Conservation (phyloP, 2,888 invertebrate species). For the Ophioninae sp. region DNA sequence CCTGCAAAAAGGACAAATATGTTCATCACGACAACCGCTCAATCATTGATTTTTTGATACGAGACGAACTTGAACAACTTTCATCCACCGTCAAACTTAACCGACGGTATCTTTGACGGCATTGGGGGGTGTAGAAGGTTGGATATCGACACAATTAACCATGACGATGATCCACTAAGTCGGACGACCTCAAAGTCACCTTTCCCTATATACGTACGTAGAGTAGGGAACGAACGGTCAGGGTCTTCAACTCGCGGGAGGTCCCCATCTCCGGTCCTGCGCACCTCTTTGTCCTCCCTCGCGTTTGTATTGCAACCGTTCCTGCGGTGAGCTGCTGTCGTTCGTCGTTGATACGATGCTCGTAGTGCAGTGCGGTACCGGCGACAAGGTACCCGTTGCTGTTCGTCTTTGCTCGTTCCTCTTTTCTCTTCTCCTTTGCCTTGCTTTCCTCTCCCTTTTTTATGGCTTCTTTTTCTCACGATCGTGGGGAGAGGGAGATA, state of each 20-base stretch:
- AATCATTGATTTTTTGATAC: too few relatives aligned
- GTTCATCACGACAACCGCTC: too few relatives aligned
- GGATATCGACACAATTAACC: background rate
- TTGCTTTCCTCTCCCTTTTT: background rate
- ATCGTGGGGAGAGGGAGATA: slow-evolving; percentile 8
- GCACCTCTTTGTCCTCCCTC: slow-evolving; percentile 58
- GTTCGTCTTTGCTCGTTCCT: slow-evolving; percentile 53
- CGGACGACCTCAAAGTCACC: background rate
- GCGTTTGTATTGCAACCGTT: slow-evolving; percentile 67
- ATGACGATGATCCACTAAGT: background rate
- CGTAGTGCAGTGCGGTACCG: slow-evolving; percentile 54
- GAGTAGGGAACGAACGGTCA: slow-evolving; percentile 66
- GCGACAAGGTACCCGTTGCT: slow-evolving; percentile 66
- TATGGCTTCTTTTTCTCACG: slow-evolving; percentile 15
- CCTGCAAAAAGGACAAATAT: too few relatives aligned
- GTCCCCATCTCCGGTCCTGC: slow-evolving; percentile 52
- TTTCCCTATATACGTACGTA: background rate
- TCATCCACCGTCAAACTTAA: too few relatives aligned
- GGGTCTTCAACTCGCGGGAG: slow-evolving; percentile 64
- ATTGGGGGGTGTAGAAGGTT: background rate
- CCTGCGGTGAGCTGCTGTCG: slow-evolving; percentile 56
- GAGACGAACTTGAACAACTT: too few relatives aligned
- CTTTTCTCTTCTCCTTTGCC: background rate
- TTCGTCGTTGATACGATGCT: slow-evolving; percentile 37
- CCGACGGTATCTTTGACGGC: too few relatives aligned